Evolutionary conservation across 2,888 invertebrate species (phyloP).

Genomic region (Pseudanteris insignis): DNA sequence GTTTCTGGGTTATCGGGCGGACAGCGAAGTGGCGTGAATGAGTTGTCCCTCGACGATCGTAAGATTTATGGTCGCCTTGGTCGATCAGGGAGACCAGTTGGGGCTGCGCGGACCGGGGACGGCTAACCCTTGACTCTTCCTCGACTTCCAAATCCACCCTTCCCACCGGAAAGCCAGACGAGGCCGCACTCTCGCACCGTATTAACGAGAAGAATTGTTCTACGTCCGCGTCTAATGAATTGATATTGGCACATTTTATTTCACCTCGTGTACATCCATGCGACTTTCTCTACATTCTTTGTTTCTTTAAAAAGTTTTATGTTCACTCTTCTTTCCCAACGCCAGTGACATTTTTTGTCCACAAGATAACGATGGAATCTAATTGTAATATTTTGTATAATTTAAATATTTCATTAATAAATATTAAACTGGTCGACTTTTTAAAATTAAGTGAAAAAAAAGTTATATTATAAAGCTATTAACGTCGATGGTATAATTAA

Average conservation of each 20-base stretch:
- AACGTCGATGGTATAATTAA: too few species aligned
- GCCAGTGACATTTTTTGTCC: too few species aligned
- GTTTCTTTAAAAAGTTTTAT: too few species aligned
- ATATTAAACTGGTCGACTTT: too few species aligned
- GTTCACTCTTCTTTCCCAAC: too few species aligned
- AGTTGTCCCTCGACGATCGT: slow-evolving; percentile 65
- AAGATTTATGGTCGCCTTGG: slow-evolving; percentile 65
- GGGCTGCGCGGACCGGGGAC: slow-evolving; percentile 51
- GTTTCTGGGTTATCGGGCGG: slow-evolving; percentile 55
- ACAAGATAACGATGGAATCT: too few species aligned
- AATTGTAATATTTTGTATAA: too few species aligned
- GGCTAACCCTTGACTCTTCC: slow-evolving; percentile 62
- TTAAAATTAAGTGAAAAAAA: too few species aligned
- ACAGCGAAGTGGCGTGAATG: slow-evolving; percentile 64
- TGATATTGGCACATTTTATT: slow-evolving; percentile 23
- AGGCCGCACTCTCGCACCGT: slow-evolving; percentile 44
- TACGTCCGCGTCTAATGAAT: slow-evolving; percentile 16
- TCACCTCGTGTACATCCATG: background rate
- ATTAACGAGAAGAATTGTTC: slow-evolving; percentile 49
- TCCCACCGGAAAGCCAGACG: slow-evolving; percentile 42
- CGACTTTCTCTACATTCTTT: too few species aligned
- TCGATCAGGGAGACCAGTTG: slow-evolving; percentile 52
- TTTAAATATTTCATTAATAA: too few species aligned
- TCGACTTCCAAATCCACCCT: slow-evolving; percentile 53
- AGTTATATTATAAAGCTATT: too few species aligned